Evolutionary conservation across 23 tunicate genomes (phyloP).

Genomic region (Halocynthia aurantium): DNA sequence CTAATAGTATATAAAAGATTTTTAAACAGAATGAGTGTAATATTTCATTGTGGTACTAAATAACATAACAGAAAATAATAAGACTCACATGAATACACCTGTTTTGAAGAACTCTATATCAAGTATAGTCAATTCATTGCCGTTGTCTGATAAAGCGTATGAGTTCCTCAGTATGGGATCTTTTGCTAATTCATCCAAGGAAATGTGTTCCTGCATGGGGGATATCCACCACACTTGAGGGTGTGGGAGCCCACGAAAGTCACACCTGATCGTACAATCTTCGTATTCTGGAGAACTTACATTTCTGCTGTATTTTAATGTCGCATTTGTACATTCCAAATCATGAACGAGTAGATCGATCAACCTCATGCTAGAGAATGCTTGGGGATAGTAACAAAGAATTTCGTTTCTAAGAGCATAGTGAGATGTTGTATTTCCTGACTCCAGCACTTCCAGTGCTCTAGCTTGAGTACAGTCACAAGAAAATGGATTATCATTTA

Average conservation of each 20-base stretch:
- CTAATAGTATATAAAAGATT: constrained; percentile 15
- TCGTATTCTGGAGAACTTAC: constrained; percentile 32
- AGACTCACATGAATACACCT: constrained; percentile 54
- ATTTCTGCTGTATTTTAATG: constrained; percentile 11
- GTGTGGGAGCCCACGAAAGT: constrained; percentile 32
- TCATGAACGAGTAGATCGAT: constrained; percentile 17
- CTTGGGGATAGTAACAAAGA: constrained; percentile 31
- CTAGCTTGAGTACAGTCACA: constrained; percentile 53
- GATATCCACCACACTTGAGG: constrained; percentile 45
- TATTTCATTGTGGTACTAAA: not conserved
- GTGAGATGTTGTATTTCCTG: too few relatives aligned
- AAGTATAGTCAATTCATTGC: constrained; percentile 47
- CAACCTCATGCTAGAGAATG: constrained; percentile 16
- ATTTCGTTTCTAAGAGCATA: not conserved
- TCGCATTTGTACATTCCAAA: constrained; percentile 31
- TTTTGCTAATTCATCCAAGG: constrained; percentile 11
- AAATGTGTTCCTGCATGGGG: constrained; percentile 32
- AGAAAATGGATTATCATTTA: constrained; percentile 48
- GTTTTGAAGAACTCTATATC: constrained; percentile 47
- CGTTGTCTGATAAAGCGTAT: constrained; percentile 36
- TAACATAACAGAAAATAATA: not conserved
- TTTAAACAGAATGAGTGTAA: not conserved
- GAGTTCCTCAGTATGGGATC: not conserved
- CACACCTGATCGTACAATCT: constrained; percentile 33
- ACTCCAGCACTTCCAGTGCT: not conserved